Evolutionary conservation across 1,140 invertebrate genomes (phyloP).

Genomic region (Epicauta chinensis): DNA sequence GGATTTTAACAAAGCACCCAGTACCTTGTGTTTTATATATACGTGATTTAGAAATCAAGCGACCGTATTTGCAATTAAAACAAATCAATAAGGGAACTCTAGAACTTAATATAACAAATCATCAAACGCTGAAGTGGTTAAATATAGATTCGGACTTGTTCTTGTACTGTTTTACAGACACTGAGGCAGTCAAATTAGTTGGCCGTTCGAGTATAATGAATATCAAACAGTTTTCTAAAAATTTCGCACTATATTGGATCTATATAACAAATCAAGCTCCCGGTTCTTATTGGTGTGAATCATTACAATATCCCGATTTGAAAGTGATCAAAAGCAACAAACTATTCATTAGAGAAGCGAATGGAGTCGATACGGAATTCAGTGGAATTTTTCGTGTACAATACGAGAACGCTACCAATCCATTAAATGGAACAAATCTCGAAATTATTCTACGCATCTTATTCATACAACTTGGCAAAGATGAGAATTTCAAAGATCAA

Average conservation of each 20-base stretch:
- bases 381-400: not conserved
- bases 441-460: not conserved
- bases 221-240: not conserved
- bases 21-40: slow-evolving; percentile 6
- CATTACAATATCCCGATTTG: slow-evolving; percentile 5
- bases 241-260: no score
- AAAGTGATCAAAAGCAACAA: not conserved
- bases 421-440: not conserved
- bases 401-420: slow-evolving; percentile 1
- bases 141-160: not conserved
- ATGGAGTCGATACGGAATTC: not conserved
- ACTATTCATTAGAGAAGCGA: slow-evolving; percentile 1
- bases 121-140: not conserved
- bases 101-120: not conserved
- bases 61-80: not conserved
- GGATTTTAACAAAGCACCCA: slow-evolving; percentile 4
- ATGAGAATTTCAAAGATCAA: not conserved
- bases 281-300: slow-evolving; percentile 18
- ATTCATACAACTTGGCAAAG: not conserved
- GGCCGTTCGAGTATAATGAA: not conserved
- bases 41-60: not conserved
- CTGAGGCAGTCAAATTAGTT: not conserved
- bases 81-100: not conserved
- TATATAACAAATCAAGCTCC: not conserved
- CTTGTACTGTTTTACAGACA: slow-evolving; percentile 4